Evolutionary conservation across 2,797 vertebrate species (phyloP).

Genomic region (Leptodactylus fallax): DNA sequence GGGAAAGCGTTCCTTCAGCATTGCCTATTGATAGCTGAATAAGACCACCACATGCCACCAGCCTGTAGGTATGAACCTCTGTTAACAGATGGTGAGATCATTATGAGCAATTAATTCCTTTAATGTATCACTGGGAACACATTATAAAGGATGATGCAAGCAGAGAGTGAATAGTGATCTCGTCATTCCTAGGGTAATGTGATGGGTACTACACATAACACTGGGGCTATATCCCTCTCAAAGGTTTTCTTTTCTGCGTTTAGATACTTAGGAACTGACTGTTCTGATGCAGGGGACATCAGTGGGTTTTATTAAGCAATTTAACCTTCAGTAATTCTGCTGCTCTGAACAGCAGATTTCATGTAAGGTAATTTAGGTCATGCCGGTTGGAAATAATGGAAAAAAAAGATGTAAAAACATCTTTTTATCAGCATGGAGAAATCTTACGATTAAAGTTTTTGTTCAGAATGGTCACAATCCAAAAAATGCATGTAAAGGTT

Average conservation of each 20-base stretch:
- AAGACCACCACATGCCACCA: constrained; percentile 90
- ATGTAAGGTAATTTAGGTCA: constrained; percentile 68
- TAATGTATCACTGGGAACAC: constrained; percentile 96
- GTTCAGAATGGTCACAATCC: constrained; percentile 19
- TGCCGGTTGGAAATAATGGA: constrained; percentile 42
- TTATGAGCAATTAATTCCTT: constrained; percentile 99
- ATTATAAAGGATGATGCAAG: constrained; percentile 90
- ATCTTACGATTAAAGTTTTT: constrained; percentile 14
- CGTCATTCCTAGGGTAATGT: constrained; percentile 75
- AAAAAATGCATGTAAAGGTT: not conserved
- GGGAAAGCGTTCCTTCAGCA: constrained; percentile 80
- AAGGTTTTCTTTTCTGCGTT: constrained; percentile 68
- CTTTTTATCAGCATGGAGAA: constrained; percentile 49
- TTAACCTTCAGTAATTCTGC: constrained; percentile 69
- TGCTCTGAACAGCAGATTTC: constrained; percentile 76
- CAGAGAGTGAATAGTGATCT: constrained; percentile 78
- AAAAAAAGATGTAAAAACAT: constrained; percentile 40
- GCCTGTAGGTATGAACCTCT: constrained; percentile 93
- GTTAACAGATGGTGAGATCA: constrained; percentile 98
- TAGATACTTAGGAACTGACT: constrained; percentile 75
- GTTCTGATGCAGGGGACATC: constrained; percentile 71
- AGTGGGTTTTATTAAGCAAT: constrained; percentile 75
- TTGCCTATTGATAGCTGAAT: constrained; percentile 87
- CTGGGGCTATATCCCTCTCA: constrained; percentile 81
- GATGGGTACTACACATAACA: constrained; percentile 74